A percentile compares a stretch with the other conserved stretches of the same genome.
These are phyloP conservation scores for Drosophila melanosoma DNA, from an alignment of 2,888 invertebrate genomes.

Conservation along the genomic window DNA sequence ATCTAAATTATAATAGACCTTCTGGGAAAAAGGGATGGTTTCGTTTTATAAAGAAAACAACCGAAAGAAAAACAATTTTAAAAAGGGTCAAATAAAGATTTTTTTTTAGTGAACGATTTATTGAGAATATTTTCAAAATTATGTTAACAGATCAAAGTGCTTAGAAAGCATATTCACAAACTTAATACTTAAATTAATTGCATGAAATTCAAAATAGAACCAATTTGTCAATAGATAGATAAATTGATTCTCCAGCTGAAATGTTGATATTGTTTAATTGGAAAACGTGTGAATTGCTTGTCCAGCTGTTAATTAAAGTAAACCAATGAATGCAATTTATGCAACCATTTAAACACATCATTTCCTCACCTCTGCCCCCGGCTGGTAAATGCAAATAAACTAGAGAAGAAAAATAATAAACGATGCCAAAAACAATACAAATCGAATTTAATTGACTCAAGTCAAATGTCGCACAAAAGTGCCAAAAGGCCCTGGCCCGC, in stretches of 20 bases:
- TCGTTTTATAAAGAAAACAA: background rate
- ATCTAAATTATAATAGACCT: background rate
- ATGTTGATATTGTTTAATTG: conserved; percentile 12
- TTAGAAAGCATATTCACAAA: background rate
- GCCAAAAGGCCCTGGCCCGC: conserved; percentile 49
- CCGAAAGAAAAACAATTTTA: background rate
- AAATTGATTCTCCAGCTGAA: conserved; percentile 32
- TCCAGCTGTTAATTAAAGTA: conserved; percentile 21
- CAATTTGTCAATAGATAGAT: background rate
- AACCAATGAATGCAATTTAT: conserved; percentile 9
- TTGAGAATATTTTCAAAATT: background rate
- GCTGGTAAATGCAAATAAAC: conserved; percentile 49
- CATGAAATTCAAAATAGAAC: background rate
- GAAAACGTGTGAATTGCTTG: conserved; percentile 24
- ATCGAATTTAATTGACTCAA: conserved; percentile 75
- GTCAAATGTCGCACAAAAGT: conserved; percentile 70
- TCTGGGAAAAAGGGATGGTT: background rate
- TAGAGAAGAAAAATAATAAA: conserved; percentile 31
- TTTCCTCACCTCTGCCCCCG: background rate
- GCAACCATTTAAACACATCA: background rate
- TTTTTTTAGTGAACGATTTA: background rate
- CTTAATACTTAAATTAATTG: background rate
- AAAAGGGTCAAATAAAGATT: background rate
- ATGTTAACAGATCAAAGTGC: background rate
- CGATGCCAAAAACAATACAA: conserved; percentile 51